Percentiles rank a stretch among this genome's conserved stretches.
phyloP scores from a whole-genome alignment of 2,113 vertebrate genomes.

The Melanotaenia duboulayi region DNA sequence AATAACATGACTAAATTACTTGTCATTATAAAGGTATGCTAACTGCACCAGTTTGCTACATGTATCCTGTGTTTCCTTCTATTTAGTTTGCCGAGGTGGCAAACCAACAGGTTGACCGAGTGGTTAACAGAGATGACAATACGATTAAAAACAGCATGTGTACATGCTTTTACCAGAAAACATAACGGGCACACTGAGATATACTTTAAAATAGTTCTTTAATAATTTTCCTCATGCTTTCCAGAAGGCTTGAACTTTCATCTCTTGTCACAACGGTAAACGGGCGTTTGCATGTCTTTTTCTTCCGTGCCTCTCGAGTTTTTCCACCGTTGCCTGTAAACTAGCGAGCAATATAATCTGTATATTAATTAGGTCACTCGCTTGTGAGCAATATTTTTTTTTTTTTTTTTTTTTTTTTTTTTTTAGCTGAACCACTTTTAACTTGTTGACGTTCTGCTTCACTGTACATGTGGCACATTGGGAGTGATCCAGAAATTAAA shows the following conservation, averaged over 20 bases:
- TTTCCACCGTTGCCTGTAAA: not conserved
- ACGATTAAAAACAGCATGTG: not conserved
- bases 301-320: too few relatives aligned
- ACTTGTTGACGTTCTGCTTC: not conserved
- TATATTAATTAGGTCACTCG: not conserved
- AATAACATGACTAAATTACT: slow-evolving; percentile 13
- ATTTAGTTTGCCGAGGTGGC: slow-evolving; percentile 22
- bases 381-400: not conserved
- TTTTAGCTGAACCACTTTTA: not conserved
- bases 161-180: not conserved
- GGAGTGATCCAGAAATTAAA: slow-evolving; percentile 53
- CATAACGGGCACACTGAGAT: not conserved
- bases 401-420: too few relatives aligned
- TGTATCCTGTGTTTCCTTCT: not conserved
- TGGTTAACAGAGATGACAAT: not conserved
- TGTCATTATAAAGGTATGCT: not conserved
- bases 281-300: not conserved
- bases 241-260: not conserved
- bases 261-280: not conserved
- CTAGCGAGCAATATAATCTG: not conserved
- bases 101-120: slow-evolving; percentile 39
- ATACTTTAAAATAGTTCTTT: not conserved
- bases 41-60: not conserved
- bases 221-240: not conserved
- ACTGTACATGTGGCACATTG: slow-evolving; percentile 79